phyloP scores from a whole-genome alignment of 2,888 invertebrate species.

The Synergus umbraculus region DNA sequence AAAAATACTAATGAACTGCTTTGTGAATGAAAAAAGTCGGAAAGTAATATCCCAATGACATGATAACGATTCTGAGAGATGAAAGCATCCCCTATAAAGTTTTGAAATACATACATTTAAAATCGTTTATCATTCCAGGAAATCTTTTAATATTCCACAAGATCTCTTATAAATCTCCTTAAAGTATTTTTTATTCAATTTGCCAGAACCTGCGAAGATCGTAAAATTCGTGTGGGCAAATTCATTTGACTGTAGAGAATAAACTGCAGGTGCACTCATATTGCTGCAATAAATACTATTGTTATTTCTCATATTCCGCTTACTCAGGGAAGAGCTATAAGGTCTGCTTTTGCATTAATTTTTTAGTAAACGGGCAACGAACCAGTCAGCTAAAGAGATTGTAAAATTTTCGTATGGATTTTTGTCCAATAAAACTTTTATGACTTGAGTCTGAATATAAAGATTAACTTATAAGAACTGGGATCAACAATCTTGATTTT shows the following conservation, averaged over 20 bases:
- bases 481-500: no score
- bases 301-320: not conserved
- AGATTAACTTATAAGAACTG: no score
- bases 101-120: no score
- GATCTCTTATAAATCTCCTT: no score
- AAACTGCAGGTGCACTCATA: conserved; percentile 15
- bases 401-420: not conserved
- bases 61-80: no score
- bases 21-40: not conserved
- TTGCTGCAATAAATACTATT: conserved; percentile 20
- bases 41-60: no score
- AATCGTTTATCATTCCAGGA: no score
- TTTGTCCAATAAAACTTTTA: not conserved
- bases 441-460: not conserved
- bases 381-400: not conserved
- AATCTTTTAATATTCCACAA: no score
- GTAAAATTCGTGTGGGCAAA: conserved; percentile 29
- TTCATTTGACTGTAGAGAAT: conserved; percentile 19
- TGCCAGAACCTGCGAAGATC: conserved; percentile 12
- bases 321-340: not conserved
- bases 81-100: no score
- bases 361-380: not conserved
- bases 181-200: no score
- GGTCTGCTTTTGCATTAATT: not conserved
- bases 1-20: conserved; percentile 10